Percentiles rank a stretch among this genome's conserved stretches.
Evolutionary conservation across 2,888 invertebrate genomes (phyloP).

Genomic region (Melinaea marsaeus): DNA sequence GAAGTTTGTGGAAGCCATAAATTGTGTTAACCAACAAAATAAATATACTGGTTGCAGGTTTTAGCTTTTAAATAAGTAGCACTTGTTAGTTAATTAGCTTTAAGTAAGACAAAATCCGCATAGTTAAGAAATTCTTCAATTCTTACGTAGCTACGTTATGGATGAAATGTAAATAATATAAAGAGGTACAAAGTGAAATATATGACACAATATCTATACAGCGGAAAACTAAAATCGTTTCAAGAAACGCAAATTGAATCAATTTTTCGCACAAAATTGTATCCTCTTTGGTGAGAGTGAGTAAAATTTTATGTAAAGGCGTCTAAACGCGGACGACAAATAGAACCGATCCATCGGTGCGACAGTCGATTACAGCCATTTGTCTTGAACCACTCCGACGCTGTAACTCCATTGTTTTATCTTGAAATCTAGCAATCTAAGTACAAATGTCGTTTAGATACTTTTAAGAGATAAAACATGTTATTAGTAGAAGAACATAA

Average conservation of each 20-base stretch:
- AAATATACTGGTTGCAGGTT: constrained; percentile 4
- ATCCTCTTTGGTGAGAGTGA: constrained; percentile 35
- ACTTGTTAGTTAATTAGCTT: neutral
- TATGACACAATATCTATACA: constrained; percentile 29
- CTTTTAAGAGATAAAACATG: constrained; percentile 4
- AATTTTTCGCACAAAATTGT: constrained; percentile 63
- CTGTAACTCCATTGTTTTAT: constrained; percentile 14
- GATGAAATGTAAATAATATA: neutral
- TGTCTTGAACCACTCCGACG: constrained; percentile 9
- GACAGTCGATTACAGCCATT: constrained; percentile 16
- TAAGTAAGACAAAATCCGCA: neutral
- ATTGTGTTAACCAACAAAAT: constrained; percentile 12
- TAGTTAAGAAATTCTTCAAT: neutral
- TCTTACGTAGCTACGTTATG: neutral
- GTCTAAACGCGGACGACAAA: constrained; percentile 22
- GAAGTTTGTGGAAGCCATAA: constrained; percentile 19
- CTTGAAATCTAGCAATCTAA: constrained; percentile 8
- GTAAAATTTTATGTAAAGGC: constrained; percentile 23
- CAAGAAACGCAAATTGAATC: constrained; percentile 64
- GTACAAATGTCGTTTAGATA: constrained; percentile 6
- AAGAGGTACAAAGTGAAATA: constrained; percentile 12
- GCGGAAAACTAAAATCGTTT: constrained; percentile 50
- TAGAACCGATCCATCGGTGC: constrained; percentile 18
- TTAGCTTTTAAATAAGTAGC: constrained; percentile 5
- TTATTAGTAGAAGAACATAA: neutral